phyloP scores from a whole-genome alignment of 2,888 invertebrate genomes.

The Synergus umbraculus region DNA sequence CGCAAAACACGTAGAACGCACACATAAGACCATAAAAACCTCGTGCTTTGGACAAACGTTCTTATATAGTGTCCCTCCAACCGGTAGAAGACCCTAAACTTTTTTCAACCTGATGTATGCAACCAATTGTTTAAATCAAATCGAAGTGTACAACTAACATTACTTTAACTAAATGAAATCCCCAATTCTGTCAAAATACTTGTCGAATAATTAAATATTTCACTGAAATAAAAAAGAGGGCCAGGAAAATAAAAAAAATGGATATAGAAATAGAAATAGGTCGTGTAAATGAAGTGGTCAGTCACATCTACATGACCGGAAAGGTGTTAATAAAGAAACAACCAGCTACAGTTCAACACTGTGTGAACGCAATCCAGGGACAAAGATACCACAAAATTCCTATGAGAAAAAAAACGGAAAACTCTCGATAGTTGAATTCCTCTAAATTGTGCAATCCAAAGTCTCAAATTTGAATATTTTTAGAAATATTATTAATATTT shows the following conservation, averaged over 20 bases:
- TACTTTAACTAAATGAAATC: background rate
- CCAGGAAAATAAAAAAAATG: background rate
- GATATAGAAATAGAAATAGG: conserved; percentile 62
- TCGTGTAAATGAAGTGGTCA: conserved; percentile 67
- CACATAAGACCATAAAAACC: conserved; percentile 56
- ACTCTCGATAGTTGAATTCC: background rate
- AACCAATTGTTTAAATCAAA: background rate
- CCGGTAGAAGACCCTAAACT: conserved; percentile 9
- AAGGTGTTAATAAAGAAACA: conserved; percentile 69
- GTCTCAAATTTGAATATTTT: too few relatives aligned
- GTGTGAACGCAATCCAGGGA: conserved; percentile 36
- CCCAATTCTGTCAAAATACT: too few relatives aligned
- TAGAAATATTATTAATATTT: background rate
- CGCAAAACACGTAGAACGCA: conserved; percentile 66
- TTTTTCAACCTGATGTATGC: conserved; percentile 18
- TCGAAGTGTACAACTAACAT: background rate
- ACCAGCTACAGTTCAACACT: conserved; percentile 64
- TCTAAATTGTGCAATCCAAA: background rate
- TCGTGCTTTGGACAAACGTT: conserved; percentile 27
- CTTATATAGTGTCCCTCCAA: background rate
- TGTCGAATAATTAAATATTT: background rate
- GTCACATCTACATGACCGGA: conserved; percentile 48
- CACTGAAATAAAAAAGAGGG: conserved; percentile 1
- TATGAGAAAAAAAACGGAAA: background rate
- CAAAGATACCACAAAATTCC: conserved; percentile 30